Conservation (phyloP, 2,113 vertebrate species). For the Siniperca chuatsi region DNA sequence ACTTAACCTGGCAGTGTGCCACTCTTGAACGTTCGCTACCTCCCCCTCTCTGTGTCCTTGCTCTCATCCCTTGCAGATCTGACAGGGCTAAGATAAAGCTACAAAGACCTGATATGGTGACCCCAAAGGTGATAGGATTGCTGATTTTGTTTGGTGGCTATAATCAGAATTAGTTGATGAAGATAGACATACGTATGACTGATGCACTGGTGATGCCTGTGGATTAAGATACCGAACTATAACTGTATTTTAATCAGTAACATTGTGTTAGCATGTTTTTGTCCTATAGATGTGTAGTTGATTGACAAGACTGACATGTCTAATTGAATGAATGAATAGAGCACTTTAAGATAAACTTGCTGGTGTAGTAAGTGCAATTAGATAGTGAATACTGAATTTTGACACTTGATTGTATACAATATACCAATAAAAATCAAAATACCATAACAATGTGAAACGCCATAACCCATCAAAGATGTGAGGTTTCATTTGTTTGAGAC, state of each 20-base stretch:
- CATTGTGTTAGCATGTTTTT: not conserved
- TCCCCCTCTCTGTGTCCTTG: not conserved
- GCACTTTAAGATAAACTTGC: constrained; percentile 20
- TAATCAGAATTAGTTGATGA: not conserved
- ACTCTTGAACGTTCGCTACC: not conserved
- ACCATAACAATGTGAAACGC: not conserved
- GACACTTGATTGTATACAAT: constrained; percentile 35
- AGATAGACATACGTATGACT: not conserved
- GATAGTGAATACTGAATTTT: not conserved
- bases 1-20: constrained; percentile 29
- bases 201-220: not conserved
- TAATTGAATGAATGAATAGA: not conserved
- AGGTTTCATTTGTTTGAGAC: constrained; percentile 48
- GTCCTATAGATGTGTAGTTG: not conserved
- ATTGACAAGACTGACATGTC: not conserved
- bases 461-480: constrained; percentile 32
- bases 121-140: not conserved
- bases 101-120: constrained; percentile 1
- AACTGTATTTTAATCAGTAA: constrained; percentile 7
- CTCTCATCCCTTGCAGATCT: not conserved
- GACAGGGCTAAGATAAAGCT: constrained; percentile 8
- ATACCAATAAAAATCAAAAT: constrained; percentile 3
- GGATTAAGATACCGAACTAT: not conserved
- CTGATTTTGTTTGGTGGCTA: not conserved
- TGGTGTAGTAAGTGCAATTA: not conserved